Evolutionary conservation across 2,113 vertebrate genomes (phyloP).

Genomic region (Brevimyrus niger): DNA sequence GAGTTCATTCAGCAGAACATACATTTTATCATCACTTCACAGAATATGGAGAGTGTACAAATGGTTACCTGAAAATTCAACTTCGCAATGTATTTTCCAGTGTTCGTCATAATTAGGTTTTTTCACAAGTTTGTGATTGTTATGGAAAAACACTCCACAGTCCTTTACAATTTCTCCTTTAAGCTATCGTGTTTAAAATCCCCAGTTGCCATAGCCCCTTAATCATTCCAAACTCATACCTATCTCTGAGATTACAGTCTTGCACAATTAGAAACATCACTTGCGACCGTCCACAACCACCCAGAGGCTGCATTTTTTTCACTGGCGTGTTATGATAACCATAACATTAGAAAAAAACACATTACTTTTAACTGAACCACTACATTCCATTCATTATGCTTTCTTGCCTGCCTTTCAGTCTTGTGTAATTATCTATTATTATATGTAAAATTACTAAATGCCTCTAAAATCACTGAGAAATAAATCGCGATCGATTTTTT

Average conservation of each 20-base stretch:
- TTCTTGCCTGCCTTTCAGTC: not conserved
- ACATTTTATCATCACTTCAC: not conserved
- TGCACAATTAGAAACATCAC: conserved; percentile 3
- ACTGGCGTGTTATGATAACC: not conserved
- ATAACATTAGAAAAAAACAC: not conserved
- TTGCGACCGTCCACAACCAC: not conserved
- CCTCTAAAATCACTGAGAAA: not conserved
- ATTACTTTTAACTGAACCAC: not conserved
- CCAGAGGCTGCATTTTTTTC: not conserved
- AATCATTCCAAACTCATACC: not conserved
- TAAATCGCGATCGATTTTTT: not conserved
- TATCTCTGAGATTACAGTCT: not conserved
- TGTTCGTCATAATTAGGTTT: not conserved
- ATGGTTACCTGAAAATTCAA: not conserved
- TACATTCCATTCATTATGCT: not conserved
- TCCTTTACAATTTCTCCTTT: not conserved
- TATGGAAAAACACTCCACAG: not conserved
- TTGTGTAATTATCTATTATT: not conserved
- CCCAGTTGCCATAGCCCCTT: not conserved
- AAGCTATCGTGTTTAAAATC: not conserved
- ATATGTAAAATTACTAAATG: not conserved
- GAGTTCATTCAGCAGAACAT: not conserved
- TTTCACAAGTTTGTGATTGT: not conserved
- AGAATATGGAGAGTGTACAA: not conserved
- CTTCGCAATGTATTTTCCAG: not conserved